Evolutionary conservation across 2,888 invertebrate genomes (phyloP), one percentile per base, ranked within the genome.

Genomic region (Cephus pygmeus): DNA sequence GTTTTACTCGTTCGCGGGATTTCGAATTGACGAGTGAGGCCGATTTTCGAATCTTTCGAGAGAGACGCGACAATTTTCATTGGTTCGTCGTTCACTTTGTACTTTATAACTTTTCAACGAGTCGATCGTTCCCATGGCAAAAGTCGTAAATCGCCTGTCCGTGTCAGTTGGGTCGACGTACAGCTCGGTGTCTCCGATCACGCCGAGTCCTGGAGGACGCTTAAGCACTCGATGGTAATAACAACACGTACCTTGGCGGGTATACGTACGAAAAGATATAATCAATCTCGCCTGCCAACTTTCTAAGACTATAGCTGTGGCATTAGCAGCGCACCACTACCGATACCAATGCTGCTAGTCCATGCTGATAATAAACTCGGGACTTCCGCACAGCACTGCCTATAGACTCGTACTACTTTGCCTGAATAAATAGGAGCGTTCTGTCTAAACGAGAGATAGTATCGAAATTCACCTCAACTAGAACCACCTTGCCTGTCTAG

Each of bases 381-480:
- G 36, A 79, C 77, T 77, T 77, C 74, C 77, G 76, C 73, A 78
- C 40, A 34, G 69, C 69, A 33, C 34, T 15, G 34, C 56, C 71
- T 77, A 76, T 74, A 73, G 78, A 79, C 81, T 76, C 75, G 77
- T 79, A 81, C 77, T 77, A 77, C 81, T 86, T 83, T 80, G 81
- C 79, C 75, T 79, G 81, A 80, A 84, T 86, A 85, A 86, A 86
- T 80, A 85, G 84, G 69, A 76, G 77, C 76, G 82, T 77, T 76
- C 77, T 35, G 80, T 79, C 80, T 79, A 73, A 56, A 73, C 34
- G 75, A 35, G 79, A 81, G 80, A 85, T 81, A 75, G 79, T 81
- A 85, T 86, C 84, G 83, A 82, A 79, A 56, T 56, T 56, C 56
- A 56, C 23, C 56, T 56, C 56, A 2, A 9, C 56, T 9, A 9